phyloP scores from a whole-genome alignment of 2,888 invertebrate species.

The Norana najaformis region DNA sequence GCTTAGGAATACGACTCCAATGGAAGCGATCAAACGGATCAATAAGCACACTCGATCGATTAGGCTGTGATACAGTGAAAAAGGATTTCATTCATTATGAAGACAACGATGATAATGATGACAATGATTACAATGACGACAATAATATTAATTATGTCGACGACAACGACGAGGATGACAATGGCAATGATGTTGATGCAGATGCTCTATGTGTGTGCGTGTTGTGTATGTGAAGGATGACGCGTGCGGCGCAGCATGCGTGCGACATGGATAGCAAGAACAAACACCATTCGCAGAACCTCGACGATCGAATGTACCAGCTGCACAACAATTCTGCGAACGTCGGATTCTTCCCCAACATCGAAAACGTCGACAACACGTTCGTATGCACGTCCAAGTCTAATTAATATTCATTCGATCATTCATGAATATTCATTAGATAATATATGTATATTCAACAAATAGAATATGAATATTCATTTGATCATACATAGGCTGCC shows the following conservation, averaged over 20 bases:
- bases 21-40: not conserved
- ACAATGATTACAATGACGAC: too few species aligned
- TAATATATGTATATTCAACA: not conserved
- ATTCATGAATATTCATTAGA: not conserved
- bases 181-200: not conserved
- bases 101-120: too few species aligned
- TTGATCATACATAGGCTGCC: not conserved
- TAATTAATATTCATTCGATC: not conserved
- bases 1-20: not conserved
- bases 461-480: not conserved
- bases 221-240: not conserved
- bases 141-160: not conserved
- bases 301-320: constrained; percentile 61
- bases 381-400: constrained; percentile 10
- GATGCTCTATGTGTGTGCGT: not conserved
- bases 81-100: not conserved
- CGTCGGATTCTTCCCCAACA: constrained; percentile 35
- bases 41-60: not conserved
- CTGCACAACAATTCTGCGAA: constrained; percentile 33
- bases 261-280: constrained; percentile 84
- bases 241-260: constrained; percentile 69
- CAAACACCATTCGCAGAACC: constrained; percentile 78
- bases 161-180: not conserved
- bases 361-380: constrained; percentile 38
- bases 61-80: not conserved